A percentile compares a stretch with the other conserved stretches of the same genome.
phyloP scores from a whole-genome alignment of 2,888 invertebrate genomes.

The Drosophila ezoana region DNA sequence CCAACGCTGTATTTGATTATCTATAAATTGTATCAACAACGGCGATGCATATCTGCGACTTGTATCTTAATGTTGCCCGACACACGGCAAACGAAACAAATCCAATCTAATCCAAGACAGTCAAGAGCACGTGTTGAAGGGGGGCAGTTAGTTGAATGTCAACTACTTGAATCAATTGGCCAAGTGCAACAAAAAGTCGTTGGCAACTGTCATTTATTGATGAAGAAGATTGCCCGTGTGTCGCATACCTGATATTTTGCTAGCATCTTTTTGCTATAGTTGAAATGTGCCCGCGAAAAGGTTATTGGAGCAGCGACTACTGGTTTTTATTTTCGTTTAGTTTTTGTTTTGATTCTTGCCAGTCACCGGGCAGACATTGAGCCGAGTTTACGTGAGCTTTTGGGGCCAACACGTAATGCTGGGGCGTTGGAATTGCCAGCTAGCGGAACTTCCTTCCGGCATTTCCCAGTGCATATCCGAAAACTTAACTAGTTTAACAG shows the following conservation, averaged over 20 bases:
- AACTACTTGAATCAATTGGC: constrained; percentile 56
- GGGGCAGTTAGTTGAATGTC: constrained; percentile 63
- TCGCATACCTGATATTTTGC: constrained; percentile 31
- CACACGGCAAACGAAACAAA: constrained; percentile 29
- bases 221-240: constrained; percentile 66
- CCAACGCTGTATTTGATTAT: constrained; percentile 29
- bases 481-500: constrained; percentile 23
- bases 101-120: constrained; percentile 24
- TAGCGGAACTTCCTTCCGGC: constrained; percentile 76
- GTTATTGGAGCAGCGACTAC: constrained; percentile 72
- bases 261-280: constrained; percentile 31
- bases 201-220: constrained; percentile 71
- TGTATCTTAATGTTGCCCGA: constrained; percentile 64
- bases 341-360: constrained; percentile 22
- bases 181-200: constrained; percentile 58
- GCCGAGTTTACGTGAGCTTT: constrained; percentile 33
- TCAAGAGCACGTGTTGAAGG: constrained; percentile 55
- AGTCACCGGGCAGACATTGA: constrained; percentile 53
- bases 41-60: constrained; percentile 62
- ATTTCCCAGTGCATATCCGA: constrained; percentile 47
- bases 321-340: neutral
- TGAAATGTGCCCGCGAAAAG: constrained; percentile 60
- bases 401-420: constrained; percentile 20
- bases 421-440: constrained; percentile 33
- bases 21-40: constrained; percentile 64